Evolutionary conservation across 2,888 invertebrate genomes (phyloP), one percentile per base, ranked within the genome.

Genomic region (Ptilodon capucinus): DNA sequence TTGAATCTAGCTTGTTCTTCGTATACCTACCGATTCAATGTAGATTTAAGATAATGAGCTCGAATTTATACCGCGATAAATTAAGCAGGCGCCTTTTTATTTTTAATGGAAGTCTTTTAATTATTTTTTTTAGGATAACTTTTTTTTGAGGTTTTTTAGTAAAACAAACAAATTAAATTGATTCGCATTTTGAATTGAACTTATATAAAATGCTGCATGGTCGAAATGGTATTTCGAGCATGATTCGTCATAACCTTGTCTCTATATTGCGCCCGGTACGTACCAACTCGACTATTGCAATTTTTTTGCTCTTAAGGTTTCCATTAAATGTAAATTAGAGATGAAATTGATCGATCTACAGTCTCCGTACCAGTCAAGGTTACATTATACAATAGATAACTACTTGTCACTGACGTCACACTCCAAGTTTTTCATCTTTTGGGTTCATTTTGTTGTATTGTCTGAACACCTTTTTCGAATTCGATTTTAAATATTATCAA

Each of bases 271-370:
- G 48, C 35, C 47, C 56, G 57, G 54, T 51, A 69, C 57, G 60
- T 39, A 45, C 57, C 47, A 28, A 48, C 51, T 50, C 39, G 39
- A 54, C 50, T 64, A 55, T 56, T 64, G 59, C 66, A 55, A 55
- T 53, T 57, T 74, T 77, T 76, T 74, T 76, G 75, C 67, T 68
- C 42, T 55, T 51, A 66, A 64, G 59, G 64, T 74, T 76, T 79
- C 70, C 69, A 81, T 78, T 75, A 71, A 76, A 78, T 73, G 70
- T 73, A 75, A 79, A 77, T 79, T 74, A 73, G 60, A 71, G 72
- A 75, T 75, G 72, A 76, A 79, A 75, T 78, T 71, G 74, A 74
- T 76, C 71, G 65, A 70, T 72, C 66, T 68, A 54, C 60, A 64
- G 62, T 57, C 50, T 57, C 53, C 45, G 44, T 49, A 34, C 50